Conservation (phyloP, 2,113 vertebrate species). For the Hemicordylus capensis region DNA sequence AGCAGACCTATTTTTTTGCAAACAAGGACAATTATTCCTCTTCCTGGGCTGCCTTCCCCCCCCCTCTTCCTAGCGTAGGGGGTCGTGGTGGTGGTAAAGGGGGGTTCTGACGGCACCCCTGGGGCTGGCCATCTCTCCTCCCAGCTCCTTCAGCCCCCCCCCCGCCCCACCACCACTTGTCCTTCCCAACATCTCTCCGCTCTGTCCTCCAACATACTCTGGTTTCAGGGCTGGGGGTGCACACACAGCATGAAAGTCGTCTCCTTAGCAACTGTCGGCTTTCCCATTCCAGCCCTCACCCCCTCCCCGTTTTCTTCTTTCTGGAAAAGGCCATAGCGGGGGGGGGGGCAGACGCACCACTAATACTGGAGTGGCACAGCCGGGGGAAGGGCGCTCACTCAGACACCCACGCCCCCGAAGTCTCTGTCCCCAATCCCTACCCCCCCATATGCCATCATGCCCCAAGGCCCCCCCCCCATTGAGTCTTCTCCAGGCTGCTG, state of each 20-base stretch:
- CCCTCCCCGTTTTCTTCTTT: background rate
- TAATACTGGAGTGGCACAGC: background rate
- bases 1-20: background rate
- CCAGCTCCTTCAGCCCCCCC: background rate
- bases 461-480: background rate
- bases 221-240: background rate
- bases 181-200: background rate
- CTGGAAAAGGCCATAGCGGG: background rate
- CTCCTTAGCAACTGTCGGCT: background rate
- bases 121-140: background rate
- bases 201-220: background rate
- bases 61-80: background rate
- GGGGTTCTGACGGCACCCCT: too few relatives aligned
- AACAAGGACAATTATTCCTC: background rate
- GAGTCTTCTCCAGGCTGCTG: background rate
- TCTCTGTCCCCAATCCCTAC: too few relatives aligned
- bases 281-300: background rate
- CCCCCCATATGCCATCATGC: background rate
- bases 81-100: too few relatives aligned
- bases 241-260: background rate
- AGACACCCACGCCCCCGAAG: background rate
- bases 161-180: too few relatives aligned
- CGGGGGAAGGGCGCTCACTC: too few relatives aligned
- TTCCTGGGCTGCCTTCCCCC: background rate
- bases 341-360: background rate